These are phyloP conservation scores for Pao palembangensis DNA, from an alignment of 2,113 vertebrate genomes.

Conservation along the genomic window DNA sequence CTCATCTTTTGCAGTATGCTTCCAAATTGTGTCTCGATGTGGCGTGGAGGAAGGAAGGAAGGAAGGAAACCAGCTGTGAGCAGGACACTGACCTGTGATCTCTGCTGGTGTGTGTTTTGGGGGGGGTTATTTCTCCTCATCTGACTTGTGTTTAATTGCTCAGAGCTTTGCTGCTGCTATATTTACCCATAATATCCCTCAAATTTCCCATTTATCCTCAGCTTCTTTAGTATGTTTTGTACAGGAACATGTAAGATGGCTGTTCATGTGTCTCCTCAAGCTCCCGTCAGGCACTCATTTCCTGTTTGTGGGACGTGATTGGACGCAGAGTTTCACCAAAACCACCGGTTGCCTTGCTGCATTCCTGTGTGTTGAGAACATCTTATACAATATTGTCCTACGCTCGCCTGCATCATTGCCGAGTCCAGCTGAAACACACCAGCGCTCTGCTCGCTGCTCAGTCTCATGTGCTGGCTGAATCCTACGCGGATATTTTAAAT, in stretches of 20 bases:
- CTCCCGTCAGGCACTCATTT: no score
- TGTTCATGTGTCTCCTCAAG: no score
- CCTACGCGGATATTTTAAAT: background rate
- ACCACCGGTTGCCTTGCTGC: background rate
- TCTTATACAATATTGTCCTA: background rate
- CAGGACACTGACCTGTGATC: conserved; percentile 57
- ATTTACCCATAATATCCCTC: no score
- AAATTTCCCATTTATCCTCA: no score
- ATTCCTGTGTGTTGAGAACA: background rate
- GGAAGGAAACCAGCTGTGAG: background rate
- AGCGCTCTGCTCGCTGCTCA: background rate
- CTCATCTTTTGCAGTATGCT: no score
- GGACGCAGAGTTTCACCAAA: no score
- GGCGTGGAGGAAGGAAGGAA: background rate
- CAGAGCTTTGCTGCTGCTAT: no score
- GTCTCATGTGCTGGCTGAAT: background rate
- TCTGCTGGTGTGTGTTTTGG: conserved; percentile 16
- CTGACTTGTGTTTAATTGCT: background rate
- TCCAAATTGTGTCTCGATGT: background rate
- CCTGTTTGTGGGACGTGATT: no score
- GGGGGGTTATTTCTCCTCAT: conserved; percentile 3
- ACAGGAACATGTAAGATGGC: no score
- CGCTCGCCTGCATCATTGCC: background rate
- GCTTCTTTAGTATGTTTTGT: no score
- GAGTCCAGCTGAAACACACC: background rate